These are phyloP conservation scores for Caloenas nicobarica DNA, from an alignment of 2,113 vertebrate genomes.

Conservation along the genomic window DNA sequence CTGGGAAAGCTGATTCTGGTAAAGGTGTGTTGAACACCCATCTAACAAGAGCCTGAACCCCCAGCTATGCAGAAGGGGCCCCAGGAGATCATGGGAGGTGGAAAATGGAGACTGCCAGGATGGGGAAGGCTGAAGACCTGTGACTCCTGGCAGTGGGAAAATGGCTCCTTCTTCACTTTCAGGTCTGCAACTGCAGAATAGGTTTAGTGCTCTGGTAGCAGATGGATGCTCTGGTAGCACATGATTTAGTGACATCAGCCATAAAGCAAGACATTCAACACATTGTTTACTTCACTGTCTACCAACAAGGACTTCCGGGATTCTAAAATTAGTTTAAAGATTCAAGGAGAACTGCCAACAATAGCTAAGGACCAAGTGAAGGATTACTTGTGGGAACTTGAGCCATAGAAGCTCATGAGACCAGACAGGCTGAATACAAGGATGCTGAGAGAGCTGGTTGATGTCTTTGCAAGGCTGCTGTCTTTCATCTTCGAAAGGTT, in stretches of 20 bases:
- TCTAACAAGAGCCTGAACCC: not conserved
- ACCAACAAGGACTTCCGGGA: not conserved
- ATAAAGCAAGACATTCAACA: not conserved
- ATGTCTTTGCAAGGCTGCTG: not conserved
- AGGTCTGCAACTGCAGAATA: not conserved
- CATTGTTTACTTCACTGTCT: not conserved
- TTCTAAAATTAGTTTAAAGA: not conserved
- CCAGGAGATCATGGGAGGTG: not conserved
- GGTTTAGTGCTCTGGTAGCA: not conserved
- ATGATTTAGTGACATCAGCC: not conserved
- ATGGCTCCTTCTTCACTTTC: not conserved
- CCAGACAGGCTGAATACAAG: not conserved
- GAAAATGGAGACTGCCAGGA: not conserved
- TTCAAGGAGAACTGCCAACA: not conserved
- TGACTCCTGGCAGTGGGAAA: not conserved
- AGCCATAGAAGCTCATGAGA: not conserved
- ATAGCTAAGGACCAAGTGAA: not conserved
- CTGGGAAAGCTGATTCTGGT: not conserved
- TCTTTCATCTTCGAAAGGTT: not conserved
- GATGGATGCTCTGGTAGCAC: not conserved
- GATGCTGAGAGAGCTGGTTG: not conserved
- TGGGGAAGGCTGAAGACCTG: not conserved
- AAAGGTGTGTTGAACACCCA: not conserved
- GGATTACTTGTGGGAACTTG: not conserved
- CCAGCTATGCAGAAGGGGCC: not conserved